A percentile compares a stretch with the other conserved stretches of the same genome.
phyloP scores from a whole-genome alignment of 2,888 invertebrate genomes.

The Volucella inflata region DNA sequence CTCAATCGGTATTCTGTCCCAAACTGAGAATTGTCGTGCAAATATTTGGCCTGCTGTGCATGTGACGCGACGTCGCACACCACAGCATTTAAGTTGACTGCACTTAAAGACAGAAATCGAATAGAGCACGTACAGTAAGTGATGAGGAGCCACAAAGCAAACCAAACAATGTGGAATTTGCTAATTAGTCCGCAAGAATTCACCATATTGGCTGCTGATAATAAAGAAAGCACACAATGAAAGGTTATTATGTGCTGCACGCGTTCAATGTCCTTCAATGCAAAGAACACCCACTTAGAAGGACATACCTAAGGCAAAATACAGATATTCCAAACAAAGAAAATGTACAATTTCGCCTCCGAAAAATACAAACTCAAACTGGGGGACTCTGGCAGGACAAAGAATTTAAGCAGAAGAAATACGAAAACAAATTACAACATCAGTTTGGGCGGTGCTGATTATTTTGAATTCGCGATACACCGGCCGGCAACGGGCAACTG shows the following conservation, averaged over 20 bases:
- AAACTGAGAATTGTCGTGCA: constrained; percentile 33
- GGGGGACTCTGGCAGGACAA: constrained; percentile 22
- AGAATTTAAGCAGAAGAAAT: constrained; percentile 4
- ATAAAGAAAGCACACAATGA: constrained; percentile 54
- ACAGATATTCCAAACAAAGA: constrained; percentile 39
- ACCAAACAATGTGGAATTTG: constrained; percentile 3
- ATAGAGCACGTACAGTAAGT: constrained; percentile 38
- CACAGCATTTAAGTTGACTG: constrained; percentile 28
- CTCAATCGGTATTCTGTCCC: not conserved
- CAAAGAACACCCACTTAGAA: constrained; percentile 32
- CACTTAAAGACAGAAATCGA: constrained; percentile 47
- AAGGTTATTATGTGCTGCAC: constrained; percentile 57
- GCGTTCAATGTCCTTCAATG: constrained; percentile 69
- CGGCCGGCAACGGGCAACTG: constrained; percentile 51
- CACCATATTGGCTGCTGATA: constrained; percentile 51
- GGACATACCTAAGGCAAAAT: constrained; percentile 7
- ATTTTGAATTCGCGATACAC: constrained; percentile 37
- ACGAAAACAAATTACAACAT: constrained; percentile 65
- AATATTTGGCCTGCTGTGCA: constrained; percentile 52
- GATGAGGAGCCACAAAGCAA: constrained; percentile 12
- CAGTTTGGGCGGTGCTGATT: constrained; percentile 43
- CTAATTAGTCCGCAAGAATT: constrained; percentile 61
- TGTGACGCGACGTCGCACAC: constrained; percentile 23
- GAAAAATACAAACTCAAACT: constrained; percentile 30
- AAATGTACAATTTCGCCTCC: constrained; percentile 12